phyloP scores from a whole-genome alignment of 2,113 vertebrate genomes.

The Ailurus styani region DNA sequence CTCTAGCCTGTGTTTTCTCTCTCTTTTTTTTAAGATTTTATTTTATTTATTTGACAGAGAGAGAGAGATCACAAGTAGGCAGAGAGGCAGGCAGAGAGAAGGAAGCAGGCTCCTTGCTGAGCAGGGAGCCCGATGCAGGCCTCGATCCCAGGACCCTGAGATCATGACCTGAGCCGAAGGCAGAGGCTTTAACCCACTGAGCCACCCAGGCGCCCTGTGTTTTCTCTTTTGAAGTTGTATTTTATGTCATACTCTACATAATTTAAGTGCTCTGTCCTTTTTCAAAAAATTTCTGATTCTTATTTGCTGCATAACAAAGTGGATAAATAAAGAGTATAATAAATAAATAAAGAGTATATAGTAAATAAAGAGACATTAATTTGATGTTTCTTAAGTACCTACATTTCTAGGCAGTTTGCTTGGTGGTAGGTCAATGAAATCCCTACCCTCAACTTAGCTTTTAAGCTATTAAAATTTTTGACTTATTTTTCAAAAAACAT shows the following conservation, averaged over 20 bases:
- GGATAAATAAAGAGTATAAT: too few relatives aligned
- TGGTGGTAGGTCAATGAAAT: neutral
- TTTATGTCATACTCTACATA: neutral
- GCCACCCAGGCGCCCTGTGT: too few relatives aligned
- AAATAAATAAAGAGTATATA: too few relatives aligned
- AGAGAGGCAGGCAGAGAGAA: too few relatives aligned
- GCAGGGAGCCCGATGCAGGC: too few relatives aligned
- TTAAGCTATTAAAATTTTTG: neutral
- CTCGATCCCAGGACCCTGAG: too few relatives aligned
- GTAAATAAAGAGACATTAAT: neutral
- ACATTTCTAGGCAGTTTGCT: neutral
- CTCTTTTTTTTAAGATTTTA: too few relatives aligned
- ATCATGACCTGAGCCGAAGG: too few relatives aligned
- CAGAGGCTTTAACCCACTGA: too few relatives aligned
- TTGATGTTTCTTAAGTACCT: constrained; percentile 9
- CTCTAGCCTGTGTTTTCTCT: neutral
- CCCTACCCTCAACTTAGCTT: neutral
- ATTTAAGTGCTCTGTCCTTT: neutral
- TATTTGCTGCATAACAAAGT: neutral
- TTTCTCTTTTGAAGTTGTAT: constrained; percentile 4
- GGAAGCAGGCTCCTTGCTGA: too few relatives aligned
- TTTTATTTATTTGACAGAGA: too few relatives aligned
- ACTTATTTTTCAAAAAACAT: neutral
- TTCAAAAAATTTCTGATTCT: neutral
- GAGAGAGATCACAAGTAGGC: too few relatives aligned